Evolutionary conservation across 2,888 invertebrate genomes (phyloP), one percentile per base, ranked within the genome.

Genomic region (Eupithecia abbreviata): DNA sequence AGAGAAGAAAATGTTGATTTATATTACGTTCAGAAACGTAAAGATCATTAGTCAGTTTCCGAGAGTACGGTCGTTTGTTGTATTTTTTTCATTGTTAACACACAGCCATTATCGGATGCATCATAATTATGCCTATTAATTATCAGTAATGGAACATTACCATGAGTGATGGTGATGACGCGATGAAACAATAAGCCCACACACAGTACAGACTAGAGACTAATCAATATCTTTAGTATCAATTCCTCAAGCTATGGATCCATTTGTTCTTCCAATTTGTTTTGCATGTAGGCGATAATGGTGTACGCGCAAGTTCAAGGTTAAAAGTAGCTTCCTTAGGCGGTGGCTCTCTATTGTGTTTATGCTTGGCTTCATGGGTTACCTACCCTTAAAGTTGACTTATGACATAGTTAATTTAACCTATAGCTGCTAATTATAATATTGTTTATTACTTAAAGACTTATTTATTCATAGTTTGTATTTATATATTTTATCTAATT

Each of bases 241-340:
- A 42, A 15, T 15, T 42, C 15, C 12, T 13, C 13, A 47, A 69
- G 47, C n/a, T 18, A 47, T 18, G 9, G 68, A 47, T 47, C 7
- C 9, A 15, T 13, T 6, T 43, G 15, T 45, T 69, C 30, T 68
- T 68, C 15, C 10, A 68, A 73, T 58, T 51, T 72, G 73, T 78
- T 78, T 73, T 74, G 71, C 65, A 30, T 55, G 74, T 41, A 65
- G 47, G 49, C 58, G 76, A 71, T 77, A 75, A 79, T 77, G 43
- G 72, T 72, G 76, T 76, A 76, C 77, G 72, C 30, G 42, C 78
- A 79, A 79, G 77, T 78, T 80, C 79, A 81, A 75, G 78, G 69
- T 30, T 4, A 45, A 47, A 30, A 30, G 3, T n/a, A 49, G 47
- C 47, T 69, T 47, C 45, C 47, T 49, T 69, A 18, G 45, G 69